A percentile compares a stretch with the other conserved stretches of the same genome.
These are phyloP conservation scores for Plecotus auritus DNA, from an alignment of 2,113 vertebrate genomes.

Conservation along the genomic window DNA sequence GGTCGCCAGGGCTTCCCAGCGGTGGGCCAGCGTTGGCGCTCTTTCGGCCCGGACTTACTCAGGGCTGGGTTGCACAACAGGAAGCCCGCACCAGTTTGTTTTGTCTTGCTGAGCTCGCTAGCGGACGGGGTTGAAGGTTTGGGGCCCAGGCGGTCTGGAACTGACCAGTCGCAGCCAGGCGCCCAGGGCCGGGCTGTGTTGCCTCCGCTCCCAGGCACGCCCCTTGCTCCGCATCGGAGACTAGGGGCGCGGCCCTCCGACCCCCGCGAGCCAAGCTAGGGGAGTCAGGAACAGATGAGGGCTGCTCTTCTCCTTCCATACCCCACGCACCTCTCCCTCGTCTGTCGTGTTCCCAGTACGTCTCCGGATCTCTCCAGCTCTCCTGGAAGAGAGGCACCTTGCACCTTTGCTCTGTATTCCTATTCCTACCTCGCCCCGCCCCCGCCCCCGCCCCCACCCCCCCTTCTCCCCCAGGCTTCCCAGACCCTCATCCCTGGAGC, in stretches of 20 bases:
- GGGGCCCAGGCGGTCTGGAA: constrained; percentile 1
- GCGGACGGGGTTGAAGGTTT: not conserved
- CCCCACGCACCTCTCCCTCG: not conserved
- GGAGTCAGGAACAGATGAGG: not conserved
- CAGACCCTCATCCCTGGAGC: not conserved
- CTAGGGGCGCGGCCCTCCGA: not conserved
- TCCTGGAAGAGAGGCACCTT: not conserved
- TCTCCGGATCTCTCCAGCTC: not conserved
- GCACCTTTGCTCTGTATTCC: not conserved
- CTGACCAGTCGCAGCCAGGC: not conserved
- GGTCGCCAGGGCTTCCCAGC: not conserved
- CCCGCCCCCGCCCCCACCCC: too few species aligned
- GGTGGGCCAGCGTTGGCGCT: not conserved
- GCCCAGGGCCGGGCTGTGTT: not conserved
- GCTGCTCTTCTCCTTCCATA: not conserved
- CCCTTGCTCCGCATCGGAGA: not conserved
- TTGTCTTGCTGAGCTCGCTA: constrained; percentile 58
- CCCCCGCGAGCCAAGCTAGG: not conserved
- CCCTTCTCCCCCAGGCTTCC: not conserved
- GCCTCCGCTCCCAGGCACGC: constrained; percentile 13
- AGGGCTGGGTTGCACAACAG: constrained; percentile 72
- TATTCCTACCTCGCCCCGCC: not conserved
- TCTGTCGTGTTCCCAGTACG: not conserved
- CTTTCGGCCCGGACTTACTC: constrained; percentile 43
- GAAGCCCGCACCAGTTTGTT: constrained; percentile 73